phyloP scores from a whole-genome alignment of 2,113 vertebrate species.

The Rissa tridactyla region DNA sequence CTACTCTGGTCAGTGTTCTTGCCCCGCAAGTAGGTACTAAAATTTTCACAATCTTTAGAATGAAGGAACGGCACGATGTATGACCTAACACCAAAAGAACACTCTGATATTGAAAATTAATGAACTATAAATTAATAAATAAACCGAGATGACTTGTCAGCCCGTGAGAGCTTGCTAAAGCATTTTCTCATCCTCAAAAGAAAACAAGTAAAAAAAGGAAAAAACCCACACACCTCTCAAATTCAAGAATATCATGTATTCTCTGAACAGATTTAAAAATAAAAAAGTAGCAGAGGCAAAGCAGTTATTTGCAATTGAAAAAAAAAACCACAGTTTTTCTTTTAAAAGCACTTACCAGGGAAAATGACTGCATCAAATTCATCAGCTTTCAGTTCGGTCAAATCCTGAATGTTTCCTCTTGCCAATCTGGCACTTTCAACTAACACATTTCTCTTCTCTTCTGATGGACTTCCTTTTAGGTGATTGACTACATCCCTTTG shows the following conservation, averaged over 20 bases:
- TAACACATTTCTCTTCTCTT: constrained; percentile 81
- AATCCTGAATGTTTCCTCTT: constrained; percentile 77
- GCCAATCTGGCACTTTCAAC: constrained; percentile 83
- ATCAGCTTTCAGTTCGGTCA: constrained; percentile 74
- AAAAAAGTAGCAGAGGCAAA: not conserved
- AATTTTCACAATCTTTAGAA: not conserved
- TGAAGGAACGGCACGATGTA: not conserved
- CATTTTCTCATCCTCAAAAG: not conserved
- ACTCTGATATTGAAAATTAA: not conserved
- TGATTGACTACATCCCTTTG: constrained; percentile 87
- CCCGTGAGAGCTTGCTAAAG: not conserved
- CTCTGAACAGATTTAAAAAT: not conserved
- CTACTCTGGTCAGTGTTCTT: not conserved
- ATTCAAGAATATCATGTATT: not conserved
- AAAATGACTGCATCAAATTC: constrained; percentile 80
- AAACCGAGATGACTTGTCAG: not conserved
- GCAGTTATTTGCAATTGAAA: not conserved
- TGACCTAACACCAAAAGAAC: not conserved
- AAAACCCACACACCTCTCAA: not conserved
- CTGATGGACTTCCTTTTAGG: constrained; percentile 74
- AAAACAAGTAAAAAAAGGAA: not conserved
- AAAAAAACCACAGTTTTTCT: not conserved
- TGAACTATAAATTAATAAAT: not conserved
- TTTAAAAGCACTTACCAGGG: constrained; percentile 69
- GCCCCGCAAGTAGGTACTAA: fast-evolving